A percentile compares a stretch with the other conserved stretches of the same genome.
Evolutionary conservation across 2,888 invertebrate species (phyloP).

Genomic region (Pammene aurita): DNA sequence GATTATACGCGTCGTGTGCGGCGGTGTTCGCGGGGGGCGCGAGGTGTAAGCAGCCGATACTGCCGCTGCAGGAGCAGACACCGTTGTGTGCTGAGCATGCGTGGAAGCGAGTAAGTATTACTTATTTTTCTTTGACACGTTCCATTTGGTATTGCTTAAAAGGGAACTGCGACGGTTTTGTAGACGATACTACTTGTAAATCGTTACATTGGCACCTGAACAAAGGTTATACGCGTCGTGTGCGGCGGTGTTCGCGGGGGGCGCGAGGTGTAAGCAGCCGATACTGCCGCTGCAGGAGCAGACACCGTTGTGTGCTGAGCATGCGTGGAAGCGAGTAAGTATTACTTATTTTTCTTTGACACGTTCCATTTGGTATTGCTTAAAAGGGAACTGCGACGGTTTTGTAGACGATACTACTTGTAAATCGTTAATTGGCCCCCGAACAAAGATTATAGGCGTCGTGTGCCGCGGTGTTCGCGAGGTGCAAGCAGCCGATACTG

Average conservation of each 20-base stretch:
- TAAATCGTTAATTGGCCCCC: constrained; percentile 90
- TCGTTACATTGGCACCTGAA: constrained; percentile 91
- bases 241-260: constrained; percentile 79
- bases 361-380: no score
- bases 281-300: constrained; percentile 78
- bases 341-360: neutral
- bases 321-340: constrained; percentile 88
- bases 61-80: constrained; percentile 83
- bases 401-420: neutral
- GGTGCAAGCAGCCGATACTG: constrained; percentile 75
- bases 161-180: neutral
- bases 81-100: constrained; percentile 94
- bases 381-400: neutral
- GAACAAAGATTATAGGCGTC: constrained; percentile 88
- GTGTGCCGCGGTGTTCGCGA: constrained; percentile 78
- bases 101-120: constrained; percentile 84
- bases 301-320: constrained; percentile 93
- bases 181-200: no score
- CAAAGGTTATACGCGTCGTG: constrained; percentile 86
- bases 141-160: no score
- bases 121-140: neutral
- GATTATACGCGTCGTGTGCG: constrained; percentile 82
- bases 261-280: constrained; percentile 75
- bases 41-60: constrained; percentile 74
- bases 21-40: constrained; percentile 79